Conservation (phyloP, 1,140 invertebrate species). For the Myzus persicae region DNA sequence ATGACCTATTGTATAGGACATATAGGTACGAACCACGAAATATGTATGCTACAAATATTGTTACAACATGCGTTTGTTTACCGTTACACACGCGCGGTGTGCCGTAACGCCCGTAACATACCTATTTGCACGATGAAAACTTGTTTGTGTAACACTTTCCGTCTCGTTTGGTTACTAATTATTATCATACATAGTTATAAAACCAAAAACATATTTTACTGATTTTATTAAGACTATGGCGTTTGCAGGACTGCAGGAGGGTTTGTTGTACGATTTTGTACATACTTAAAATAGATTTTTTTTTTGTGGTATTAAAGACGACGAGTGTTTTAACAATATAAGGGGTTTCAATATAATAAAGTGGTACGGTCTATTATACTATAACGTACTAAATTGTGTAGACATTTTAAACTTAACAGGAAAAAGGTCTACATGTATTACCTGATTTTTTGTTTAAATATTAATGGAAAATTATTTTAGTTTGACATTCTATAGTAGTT, state of each 20-base stretch:
- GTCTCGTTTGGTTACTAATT: not conserved
- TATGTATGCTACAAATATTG: constrained; percentile 5
- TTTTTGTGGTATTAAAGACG: no score
- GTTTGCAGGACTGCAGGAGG: not conserved
- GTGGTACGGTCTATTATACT: not conserved
- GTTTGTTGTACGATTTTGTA: not conserved
- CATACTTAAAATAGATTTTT: not conserved
- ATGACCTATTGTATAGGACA: no score
- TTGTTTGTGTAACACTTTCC: not conserved
- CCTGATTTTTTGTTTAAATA: not conserved
- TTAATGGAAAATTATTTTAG: not conserved
- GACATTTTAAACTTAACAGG: not conserved
- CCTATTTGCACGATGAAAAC: not conserved
- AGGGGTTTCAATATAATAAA: not conserved
- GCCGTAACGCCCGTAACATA: not conserved
- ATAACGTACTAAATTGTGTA: not conserved
- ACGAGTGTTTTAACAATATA: not conserved
- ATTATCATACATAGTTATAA: not conserved
- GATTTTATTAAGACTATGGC: not conserved
- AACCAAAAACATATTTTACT: not conserved
- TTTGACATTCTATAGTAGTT: not conserved
- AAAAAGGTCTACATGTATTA: not conserved
- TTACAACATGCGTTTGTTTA: not conserved
- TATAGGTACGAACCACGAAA: not conserved
- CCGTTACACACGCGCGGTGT: not conserved